Evolutionary conservation across 1,140 invertebrate genomes (phyloP).

Genomic region (Aphaenogaster floridana): DNA sequence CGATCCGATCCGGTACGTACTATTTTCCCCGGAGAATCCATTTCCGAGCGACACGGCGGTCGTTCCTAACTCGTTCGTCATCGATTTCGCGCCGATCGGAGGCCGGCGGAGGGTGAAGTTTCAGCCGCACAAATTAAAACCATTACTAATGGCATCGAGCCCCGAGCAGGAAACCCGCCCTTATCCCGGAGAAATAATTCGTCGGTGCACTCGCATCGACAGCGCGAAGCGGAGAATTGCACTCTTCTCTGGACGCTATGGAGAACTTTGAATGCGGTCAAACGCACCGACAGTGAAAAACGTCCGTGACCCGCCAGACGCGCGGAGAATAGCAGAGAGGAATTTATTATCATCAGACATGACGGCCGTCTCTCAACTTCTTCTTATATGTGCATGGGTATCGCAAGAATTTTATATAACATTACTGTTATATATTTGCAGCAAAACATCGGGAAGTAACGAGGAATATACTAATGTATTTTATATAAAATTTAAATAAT

Average conservation of each 20-base stretch:
- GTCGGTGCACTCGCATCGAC: conserved; percentile 57
- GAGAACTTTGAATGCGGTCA: conserved; percentile 51
- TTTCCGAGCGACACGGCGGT: conserved; percentile 31
- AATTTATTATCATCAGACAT: conserved; percentile 57
- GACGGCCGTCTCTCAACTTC: conserved; percentile 14
- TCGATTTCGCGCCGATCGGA: conserved; percentile 64
- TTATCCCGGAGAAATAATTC: conserved; percentile 57
- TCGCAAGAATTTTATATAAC: neutral
- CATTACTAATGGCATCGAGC: conserved; percentile 66
- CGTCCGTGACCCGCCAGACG: conserved; percentile 16
- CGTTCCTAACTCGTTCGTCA: conserved; percentile 56
- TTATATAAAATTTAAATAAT: neutral
- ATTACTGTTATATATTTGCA: neutral
- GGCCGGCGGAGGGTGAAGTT: conserved; percentile 41
- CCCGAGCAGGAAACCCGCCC: neutral
- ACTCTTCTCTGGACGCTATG: conserved; percentile 35
- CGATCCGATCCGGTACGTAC: conserved; percentile 11
- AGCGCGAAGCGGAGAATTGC: conserved; percentile 37
- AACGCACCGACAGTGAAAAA: conserved; percentile 56
- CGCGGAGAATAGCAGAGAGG: conserved; percentile 32
- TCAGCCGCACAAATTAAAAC: conserved; percentile 68
- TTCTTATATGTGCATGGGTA: neutral
- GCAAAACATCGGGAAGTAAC: neutral
- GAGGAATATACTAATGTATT: neutral
- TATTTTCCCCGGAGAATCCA: conserved; percentile 49